Evolutionary conservation across 2,888 invertebrate species (phyloP).

Genomic region (Ametastegia equiseti): DNA sequence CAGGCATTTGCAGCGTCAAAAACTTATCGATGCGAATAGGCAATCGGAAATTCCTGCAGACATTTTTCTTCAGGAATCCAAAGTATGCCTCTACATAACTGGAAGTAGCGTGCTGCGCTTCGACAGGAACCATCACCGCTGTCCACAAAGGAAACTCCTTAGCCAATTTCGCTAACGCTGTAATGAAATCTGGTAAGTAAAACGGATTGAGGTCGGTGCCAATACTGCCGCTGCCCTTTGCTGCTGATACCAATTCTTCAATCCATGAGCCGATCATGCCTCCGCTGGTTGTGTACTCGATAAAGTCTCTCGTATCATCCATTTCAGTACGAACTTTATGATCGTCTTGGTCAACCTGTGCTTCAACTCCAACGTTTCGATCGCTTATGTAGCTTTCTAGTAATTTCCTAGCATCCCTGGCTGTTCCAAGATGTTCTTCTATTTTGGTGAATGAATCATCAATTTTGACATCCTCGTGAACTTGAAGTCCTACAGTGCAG

Average conservation of each 20-base stretch:
- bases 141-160: conserved; percentile 48
- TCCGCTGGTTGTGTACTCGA: neutral
- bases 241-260: neutral
- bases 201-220: conserved; percentile 14
- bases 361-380: neutral
- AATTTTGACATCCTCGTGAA: conserved; percentile 34
- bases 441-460: neutral
- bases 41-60: neutral
- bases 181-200: neutral
- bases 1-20: conserved; percentile 2
- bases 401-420: conserved; percentile 10
- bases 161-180: neutral
- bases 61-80: conserved; percentile 24
- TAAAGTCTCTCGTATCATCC: neutral
- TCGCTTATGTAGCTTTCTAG: neutral
- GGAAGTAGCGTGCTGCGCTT: conserved; percentile 37
- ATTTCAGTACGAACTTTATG: neutral
- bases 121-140: neutral
- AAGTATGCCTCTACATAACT: conserved; percentile 40
- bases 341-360: neutral
- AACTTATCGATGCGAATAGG: conserved; percentile 44
- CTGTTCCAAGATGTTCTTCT: neutral
- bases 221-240: neutral
- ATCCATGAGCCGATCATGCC: neutral
- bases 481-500: conserved; percentile 47